Evolutionary conservation across 2,113 vertebrate genomes (phyloP), one percentile per base, ranked within the genome.

Genomic region (Coryphaenoides rupestris): DNA sequence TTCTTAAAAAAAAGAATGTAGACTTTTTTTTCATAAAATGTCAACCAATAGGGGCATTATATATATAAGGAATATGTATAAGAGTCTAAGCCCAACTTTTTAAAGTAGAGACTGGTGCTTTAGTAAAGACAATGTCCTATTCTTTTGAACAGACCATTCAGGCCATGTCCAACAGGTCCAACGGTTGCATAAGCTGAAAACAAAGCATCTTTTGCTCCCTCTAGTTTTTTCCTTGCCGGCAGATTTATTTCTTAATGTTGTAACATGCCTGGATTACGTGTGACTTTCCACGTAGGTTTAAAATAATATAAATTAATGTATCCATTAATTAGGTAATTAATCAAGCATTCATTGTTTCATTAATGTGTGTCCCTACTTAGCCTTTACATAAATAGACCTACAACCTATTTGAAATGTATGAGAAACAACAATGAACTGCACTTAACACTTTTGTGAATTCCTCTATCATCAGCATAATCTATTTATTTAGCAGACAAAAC

Each of bases 121-220:
- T 70, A 68, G 73, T 62, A 55, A 65, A 86, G 68, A 86, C 86
- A 89, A 87, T 80, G 78, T 55, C 66, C 73, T 80, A 86, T 82
- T 85, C 77, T 82, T 86, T 75, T 74, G 65, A 56, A 86, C 89
- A 83, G 82, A 83, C 67, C 74, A 81, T 80, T 84, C 84, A 80
- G 72, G 82, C 86, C 55, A 67, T 58, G 58, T 84, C 89, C 88
- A 89, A 91, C 86, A 87, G 79, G 79, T 74, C 81, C 64, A 76
- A 66, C 58, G 61, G 66, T 84, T 76, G 65, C 83, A 81, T 78
- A 74, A 84, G 72, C 74, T 69, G 70, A 84, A 83, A 76, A 87
- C 85, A 81, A 90, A 87, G 82, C 76, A 82, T 83, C 53, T 72
- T 87, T 84, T 79, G 78, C 72, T 79, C 62, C 22, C 70, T 53